Conservation (phyloP, 2,888 invertebrate species). For the Euzetes globulus region DNA sequence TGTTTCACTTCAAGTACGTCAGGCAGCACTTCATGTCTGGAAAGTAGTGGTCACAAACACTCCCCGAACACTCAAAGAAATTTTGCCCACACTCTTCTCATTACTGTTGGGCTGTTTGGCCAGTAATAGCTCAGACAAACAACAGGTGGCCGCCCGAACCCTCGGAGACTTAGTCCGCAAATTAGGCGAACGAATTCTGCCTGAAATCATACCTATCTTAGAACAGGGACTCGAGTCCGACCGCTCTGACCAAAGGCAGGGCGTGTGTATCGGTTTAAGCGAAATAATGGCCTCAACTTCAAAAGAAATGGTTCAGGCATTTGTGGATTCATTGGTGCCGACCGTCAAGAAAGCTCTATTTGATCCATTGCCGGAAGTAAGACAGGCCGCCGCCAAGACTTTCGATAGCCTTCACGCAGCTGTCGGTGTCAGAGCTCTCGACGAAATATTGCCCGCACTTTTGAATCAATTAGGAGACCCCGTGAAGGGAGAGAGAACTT, state of each 20-base stretch:
- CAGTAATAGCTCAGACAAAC: conserved; percentile 89
- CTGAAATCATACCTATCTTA: conserved; percentile 95
- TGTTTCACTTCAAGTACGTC: conserved; percentile 90
- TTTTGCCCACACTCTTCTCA: conserved; percentile 85
- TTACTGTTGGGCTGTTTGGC: conserved; percentile 87
- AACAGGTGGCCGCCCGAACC: conserved; percentile 91
- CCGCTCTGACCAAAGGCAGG: conserved; percentile 89
- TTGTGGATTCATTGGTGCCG: conserved; percentile 78
- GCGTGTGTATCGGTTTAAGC: conserved; percentile 93
- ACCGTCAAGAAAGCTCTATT: conserved; percentile 90
- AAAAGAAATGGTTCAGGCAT: conserved; percentile 83
- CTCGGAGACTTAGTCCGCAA: conserved; percentile 94
- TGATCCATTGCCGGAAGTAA: conserved; percentile 82
- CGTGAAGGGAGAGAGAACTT: conserved; percentile 72
- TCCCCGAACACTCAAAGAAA: conserved; percentile 89
- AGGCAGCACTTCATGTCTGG: conserved; percentile 98
- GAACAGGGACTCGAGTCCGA: conserved; percentile 86
- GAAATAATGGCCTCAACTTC: conserved; percentile 97
- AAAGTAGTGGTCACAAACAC: conserved; percentile 98
- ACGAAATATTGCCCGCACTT: conserved; percentile 91
- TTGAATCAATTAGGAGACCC: conserved; percentile 69
- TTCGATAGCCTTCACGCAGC: conserved; percentile 93
- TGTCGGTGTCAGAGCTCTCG: conserved; percentile 84
- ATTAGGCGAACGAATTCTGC: conserved; percentile 91
- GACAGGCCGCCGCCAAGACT: conserved; percentile 89